These are phyloP conservation scores for Crypturellus undulatus DNA, from an alignment of 2,113 vertebrate genomes.

Conservation along the genomic window DNA sequence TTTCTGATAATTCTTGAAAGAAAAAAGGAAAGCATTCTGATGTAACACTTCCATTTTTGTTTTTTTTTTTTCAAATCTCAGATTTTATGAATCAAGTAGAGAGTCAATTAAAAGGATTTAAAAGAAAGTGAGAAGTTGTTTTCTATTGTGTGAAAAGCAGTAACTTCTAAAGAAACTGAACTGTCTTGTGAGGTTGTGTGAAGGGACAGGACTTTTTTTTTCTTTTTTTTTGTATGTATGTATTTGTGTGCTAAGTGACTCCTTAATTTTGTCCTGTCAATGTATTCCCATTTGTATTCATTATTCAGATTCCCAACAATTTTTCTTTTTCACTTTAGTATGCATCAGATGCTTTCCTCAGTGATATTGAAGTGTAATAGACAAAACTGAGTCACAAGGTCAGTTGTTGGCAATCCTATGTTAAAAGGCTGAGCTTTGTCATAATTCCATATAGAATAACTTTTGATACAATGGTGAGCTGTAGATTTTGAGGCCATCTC, in stretches of 20 bases:
- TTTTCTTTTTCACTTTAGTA: background rate
- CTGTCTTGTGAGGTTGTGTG: background rate
- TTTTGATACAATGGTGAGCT: background rate
- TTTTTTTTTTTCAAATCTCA: background rate
- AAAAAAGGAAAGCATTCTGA: background rate
- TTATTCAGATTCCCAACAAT: background rate
- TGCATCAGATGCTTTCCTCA: background rate
- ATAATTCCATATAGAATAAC: background rate
- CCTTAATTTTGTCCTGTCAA: background rate
- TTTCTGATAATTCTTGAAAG: background rate
- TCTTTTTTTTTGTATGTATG: background rate
- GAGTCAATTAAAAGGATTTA: background rate
- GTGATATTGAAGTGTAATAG: background rate
- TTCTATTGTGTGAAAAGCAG: background rate
- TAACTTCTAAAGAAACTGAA: background rate
- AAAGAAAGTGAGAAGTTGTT: background rate
- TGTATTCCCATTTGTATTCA: background rate
- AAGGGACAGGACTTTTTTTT: accelerated
- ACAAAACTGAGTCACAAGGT: background rate
- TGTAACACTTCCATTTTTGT: too few species aligned
- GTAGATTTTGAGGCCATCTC: background rate
- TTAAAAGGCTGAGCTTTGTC: background rate
- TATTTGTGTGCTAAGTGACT: background rate
- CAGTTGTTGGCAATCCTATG: background rate
- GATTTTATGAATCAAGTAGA: background rate